A percentile compares a stretch with the other conserved stretches of the same genome.
Conservation (phyloP, 2,113 vertebrate species). For the Rhabdornis inornatus region DNA sequence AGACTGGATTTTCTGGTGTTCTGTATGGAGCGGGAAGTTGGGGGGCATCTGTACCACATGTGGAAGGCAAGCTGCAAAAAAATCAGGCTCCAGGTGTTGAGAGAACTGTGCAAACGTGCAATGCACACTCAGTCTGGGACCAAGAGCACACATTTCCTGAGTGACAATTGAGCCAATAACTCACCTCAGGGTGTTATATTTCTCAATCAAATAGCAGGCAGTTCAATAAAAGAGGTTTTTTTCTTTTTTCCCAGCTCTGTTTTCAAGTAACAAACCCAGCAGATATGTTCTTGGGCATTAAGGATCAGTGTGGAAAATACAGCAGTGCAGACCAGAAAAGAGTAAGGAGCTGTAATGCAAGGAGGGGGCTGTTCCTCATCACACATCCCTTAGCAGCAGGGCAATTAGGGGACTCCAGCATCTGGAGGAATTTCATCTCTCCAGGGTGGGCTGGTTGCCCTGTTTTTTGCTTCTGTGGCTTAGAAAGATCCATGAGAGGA, state of each 20-base stretch:
- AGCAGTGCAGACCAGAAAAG: neutral
- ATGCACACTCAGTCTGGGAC: neutral
- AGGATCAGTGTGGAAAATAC: neutral
- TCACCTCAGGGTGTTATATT: neutral
- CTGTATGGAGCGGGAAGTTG: neutral
- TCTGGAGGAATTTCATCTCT: neutral
- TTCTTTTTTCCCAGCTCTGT: neutral
- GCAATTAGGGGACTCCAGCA: neutral
- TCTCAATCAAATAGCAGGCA: neutral
- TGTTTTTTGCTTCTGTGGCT: neutral
- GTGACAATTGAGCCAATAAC: neutral
- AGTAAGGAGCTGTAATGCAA: neutral
- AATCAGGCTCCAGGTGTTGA: neutral
- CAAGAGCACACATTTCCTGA: neutral
- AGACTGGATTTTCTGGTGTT: neutral
- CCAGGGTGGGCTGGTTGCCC: neutral
- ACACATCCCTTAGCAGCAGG: neutral
- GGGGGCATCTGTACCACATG: accelerated
- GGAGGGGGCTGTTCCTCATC: neutral
- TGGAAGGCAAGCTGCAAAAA: neutral
- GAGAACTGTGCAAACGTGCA: neutral
- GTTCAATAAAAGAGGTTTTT: neutral
- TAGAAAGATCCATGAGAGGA: neutral
- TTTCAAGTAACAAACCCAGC: neutral
- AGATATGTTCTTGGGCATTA: neutral